Evolutionary conservation across 1,140 invertebrate species (phyloP).

Genomic region (Drosophila melanica): DNA sequence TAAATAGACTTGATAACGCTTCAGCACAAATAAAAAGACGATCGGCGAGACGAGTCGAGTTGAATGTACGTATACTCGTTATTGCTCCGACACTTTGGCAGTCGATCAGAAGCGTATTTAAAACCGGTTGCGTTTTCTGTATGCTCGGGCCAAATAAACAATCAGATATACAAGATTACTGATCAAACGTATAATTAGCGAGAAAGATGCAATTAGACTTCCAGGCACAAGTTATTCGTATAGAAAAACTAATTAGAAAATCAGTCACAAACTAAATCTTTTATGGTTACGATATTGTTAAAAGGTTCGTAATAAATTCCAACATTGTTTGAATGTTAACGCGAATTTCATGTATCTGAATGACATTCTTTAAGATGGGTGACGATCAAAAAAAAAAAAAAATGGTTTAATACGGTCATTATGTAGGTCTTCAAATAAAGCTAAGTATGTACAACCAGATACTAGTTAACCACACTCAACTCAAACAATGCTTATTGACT

Average conservation of each 20-base stretch:
- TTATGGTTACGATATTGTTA: neutral
- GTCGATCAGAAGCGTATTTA: constrained; percentile 57
- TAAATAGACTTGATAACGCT: neutral
- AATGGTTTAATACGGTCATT: too few species aligned
- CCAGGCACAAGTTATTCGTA: constrained; percentile 11
- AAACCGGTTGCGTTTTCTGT: constrained; percentile 51
- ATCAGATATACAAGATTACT: constrained; percentile 32
- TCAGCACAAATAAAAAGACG: constrained; percentile 25
- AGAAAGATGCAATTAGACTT: constrained; percentile 42
- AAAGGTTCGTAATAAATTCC: neutral
- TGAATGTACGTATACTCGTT: constrained; percentile 27
- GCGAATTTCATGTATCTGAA: too few species aligned
- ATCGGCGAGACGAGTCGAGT: constrained; percentile 9
- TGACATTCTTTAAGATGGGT: too few species aligned
- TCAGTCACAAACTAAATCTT: constrained; percentile 3
- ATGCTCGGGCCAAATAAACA: constrained; percentile 28
- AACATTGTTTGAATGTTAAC: too few species aligned
- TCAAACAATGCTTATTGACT: neutral
- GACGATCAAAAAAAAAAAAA: too few species aligned
- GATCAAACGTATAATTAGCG: constrained; percentile 50
- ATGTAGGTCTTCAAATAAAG: too few species aligned
- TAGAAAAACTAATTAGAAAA: constrained; percentile 5
- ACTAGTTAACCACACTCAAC: constrained; percentile 1
- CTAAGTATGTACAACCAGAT: neutral
- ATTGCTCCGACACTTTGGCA: constrained; percentile 15